Percentiles rank a stretch among this genome's conserved stretches.
Conservation (phyloP, 1,140 invertebrate species). For the Euura lappo region DNA sequence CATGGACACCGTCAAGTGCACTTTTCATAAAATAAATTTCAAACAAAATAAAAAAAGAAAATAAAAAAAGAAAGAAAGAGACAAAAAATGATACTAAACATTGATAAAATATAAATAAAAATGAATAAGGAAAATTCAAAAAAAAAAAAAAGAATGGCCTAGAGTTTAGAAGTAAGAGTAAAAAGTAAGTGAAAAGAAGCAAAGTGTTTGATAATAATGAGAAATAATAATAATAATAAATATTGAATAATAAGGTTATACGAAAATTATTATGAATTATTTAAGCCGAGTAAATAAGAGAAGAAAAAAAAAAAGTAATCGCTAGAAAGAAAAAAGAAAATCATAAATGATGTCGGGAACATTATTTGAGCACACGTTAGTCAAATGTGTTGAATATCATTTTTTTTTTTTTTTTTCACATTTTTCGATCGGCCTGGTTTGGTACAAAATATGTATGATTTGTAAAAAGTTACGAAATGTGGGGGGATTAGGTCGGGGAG, state of each 20-base stretch:
- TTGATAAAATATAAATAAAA: slow-evolving; percentile 2
- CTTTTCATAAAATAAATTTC: slow-evolving; percentile 44
- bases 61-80: not conserved
- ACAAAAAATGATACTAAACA: no score
- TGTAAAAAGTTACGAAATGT: slow-evolving; percentile 55
- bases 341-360: slow-evolving; percentile 52
- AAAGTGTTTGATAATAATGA: slow-evolving; percentile 45
- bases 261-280: slow-evolving; percentile 51
- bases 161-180: no score
- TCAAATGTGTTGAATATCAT: slow-evolving; percentile 39
- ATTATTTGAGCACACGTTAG: slow-evolving; percentile 49
- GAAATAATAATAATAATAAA: slow-evolving; percentile 19
- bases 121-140: not conserved
- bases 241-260: slow-evolving; percentile 33
- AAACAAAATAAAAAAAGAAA: slow-evolving; percentile 15
- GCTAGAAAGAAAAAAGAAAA: slow-evolving; percentile 53
- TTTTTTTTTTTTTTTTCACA: no score
- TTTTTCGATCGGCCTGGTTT: slow-evolving; percentile 60
- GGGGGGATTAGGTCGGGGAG: no score
- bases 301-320: no score
- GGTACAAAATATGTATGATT: slow-evolving; percentile 59
- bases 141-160: no score
- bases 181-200: slow-evolving; percentile 44
- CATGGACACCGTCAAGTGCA: slow-evolving; percentile 59
- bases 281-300: slow-evolving; percentile 54